phyloP scores from a whole-genome alignment of 2,113 vertebrate species.

The Procavia capensis region DNA sequence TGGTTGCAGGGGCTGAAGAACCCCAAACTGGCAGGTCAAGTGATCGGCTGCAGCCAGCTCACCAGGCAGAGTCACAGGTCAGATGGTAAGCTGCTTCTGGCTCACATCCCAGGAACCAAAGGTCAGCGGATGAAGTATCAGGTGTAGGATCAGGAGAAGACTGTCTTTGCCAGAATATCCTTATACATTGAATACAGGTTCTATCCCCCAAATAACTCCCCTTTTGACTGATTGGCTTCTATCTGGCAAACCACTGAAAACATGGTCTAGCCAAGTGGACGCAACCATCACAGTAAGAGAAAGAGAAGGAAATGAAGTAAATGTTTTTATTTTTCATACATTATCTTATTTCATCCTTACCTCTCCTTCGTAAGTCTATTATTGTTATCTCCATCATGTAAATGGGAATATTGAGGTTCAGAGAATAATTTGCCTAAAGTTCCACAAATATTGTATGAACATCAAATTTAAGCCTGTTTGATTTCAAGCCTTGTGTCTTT shows the following conservation, averaged over 20 bases:
- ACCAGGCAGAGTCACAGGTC: not conserved
- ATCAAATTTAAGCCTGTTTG: not conserved
- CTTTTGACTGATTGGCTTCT: not conserved
- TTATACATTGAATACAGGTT: not conserved
- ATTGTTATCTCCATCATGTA: not conserved
- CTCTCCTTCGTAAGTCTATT: not conserved
- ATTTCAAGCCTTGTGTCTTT: not conserved
- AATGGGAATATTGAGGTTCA: not conserved
- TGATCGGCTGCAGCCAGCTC: not conserved
- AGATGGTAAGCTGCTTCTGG: not conserved
- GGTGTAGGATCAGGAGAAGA: not conserved
- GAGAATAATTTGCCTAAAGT: not conserved
- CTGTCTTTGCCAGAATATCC: not conserved
- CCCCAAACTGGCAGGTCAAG: not conserved
- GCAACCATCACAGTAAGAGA: not conserved
- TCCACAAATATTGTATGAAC: not conserved
- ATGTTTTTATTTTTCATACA: not conserved
- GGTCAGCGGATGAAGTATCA: not conserved
- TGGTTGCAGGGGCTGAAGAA: not conserved
- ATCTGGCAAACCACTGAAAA: not conserved
- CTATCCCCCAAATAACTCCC: not conserved
- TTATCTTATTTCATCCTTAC: constrained; percentile 25
- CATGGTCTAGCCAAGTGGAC: not conserved
- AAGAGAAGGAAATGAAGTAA: not conserved
- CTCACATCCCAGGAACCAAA: not conserved